phyloP scores from a whole-genome alignment of 2,888 invertebrate genomes.

The Harpagoxenus sublaevis region DNA sequence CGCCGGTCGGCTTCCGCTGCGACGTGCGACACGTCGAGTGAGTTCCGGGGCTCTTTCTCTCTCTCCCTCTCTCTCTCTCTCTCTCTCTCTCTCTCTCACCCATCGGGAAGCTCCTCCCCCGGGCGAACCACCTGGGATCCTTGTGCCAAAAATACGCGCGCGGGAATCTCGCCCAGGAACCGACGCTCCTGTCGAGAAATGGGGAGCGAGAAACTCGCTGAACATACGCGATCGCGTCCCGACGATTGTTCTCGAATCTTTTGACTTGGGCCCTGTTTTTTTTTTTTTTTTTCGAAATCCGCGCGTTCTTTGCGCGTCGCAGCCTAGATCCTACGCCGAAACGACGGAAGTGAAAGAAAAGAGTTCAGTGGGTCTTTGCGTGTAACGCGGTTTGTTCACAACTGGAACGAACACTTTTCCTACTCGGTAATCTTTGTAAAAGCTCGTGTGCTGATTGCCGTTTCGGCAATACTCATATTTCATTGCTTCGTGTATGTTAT shows the following conservation, averaged over 20 bases:
- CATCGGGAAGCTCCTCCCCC: not conserved
- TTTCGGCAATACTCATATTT: too few relatives aligned
- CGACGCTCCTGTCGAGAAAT: not conserved
- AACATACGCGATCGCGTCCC: not conserved
- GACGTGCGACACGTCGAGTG: not conserved
- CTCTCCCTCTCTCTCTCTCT: too few relatives aligned
- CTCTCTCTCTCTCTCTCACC: not conserved
- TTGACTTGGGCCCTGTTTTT: not conserved
- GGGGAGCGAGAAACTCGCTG: not conserved
- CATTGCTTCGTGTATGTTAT: not conserved
- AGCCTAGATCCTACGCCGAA: not conserved
- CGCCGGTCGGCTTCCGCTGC: not conserved
- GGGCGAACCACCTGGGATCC: constrained; percentile 6
- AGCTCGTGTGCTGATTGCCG: not conserved
- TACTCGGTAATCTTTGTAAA: not conserved
- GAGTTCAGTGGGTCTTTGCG: not conserved
- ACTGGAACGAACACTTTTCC: not conserved
- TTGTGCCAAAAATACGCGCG: constrained; percentile 6
- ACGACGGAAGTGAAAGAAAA: not conserved
- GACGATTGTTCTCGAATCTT: not conserved
- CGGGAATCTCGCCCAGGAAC: not conserved
- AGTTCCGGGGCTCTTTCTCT: not conserved
- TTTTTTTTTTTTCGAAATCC: not conserved
- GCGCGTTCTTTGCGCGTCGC: not conserved
- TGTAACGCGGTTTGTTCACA: not conserved